phyloP scores from a whole-genome alignment of 2,797 vertebrate genomes.

The Octomys mimax region DNA sequence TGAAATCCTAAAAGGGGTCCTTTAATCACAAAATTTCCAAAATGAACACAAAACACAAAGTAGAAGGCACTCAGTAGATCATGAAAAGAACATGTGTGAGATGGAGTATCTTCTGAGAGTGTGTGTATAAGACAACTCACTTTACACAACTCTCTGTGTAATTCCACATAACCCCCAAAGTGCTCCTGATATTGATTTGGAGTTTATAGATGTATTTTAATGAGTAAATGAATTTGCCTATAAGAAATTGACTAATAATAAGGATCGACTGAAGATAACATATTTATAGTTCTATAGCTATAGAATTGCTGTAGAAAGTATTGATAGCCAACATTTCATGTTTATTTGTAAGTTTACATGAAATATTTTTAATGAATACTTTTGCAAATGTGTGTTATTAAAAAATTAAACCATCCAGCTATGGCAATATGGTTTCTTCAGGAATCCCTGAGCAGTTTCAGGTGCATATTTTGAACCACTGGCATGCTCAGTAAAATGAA shows the following conservation, averaged over 20 bases:
- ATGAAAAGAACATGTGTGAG: neutral
- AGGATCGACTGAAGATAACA: neutral
- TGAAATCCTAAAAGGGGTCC: neutral
- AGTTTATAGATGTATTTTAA: neutral
- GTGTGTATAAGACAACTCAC: neutral
- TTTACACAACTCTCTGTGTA: neutral
- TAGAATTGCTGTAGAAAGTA: neutral
- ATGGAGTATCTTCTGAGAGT: neutral
- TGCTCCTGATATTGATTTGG: neutral
- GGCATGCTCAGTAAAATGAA: slow-evolving; percentile 42
- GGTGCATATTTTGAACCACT: slow-evolving; percentile 51
- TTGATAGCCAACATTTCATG: slow-evolving; percentile 6
- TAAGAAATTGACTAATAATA: neutral
- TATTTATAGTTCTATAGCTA: neutral
- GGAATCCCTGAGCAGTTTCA: slow-evolving; percentile 41
- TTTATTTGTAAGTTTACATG: slow-evolving; percentile 58
- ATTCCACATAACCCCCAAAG: neutral
- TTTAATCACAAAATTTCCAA: neutral
- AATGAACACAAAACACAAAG: neutral
- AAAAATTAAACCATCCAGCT: neutral
- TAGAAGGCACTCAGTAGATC: neutral
- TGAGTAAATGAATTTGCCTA: neutral
- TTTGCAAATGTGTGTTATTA: neutral
- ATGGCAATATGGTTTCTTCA: neutral
- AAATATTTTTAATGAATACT: slow-evolving; percentile 48